A percentile compares a stretch with the other conserved stretches of the same genome.
phyloP scores from a whole-genome alignment of 1,140 invertebrate genomes.

The Phortica variegata region DNA sequence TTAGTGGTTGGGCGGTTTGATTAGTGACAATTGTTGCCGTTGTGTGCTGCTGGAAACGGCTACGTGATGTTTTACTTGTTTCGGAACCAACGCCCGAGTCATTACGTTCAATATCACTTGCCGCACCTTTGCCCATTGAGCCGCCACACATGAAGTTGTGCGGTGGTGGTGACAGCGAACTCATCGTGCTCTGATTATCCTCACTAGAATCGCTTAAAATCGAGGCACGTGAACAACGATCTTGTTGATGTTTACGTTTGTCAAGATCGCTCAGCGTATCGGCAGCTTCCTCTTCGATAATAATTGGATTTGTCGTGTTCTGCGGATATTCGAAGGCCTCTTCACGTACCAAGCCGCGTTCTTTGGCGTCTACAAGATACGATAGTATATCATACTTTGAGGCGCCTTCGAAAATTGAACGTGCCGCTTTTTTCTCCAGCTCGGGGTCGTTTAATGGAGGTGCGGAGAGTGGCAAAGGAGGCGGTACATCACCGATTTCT shows the following conservation, averaged over 20 bases:
- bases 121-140: conserved; percentile 42
- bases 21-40: conserved; percentile 61
- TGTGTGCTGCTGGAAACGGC: conserved; percentile 63
- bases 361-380: conserved; percentile 82
- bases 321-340: conserved; percentile 65
- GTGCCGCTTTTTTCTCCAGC: conserved; percentile 63
- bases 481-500: conserved; percentile 79
- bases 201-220: conserved; percentile 69
- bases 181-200: conserved; percentile 65
- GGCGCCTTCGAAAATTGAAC: conserved; percentile 80
- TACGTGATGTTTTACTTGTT: conserved; percentile 82
- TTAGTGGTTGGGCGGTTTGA: conserved; percentile 64
- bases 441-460: conserved; percentile 69
- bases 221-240: conserved; percentile 62
- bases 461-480: conserved; percentile 72
- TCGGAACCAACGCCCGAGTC: conserved; percentile 93
- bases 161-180: conserved; percentile 55
- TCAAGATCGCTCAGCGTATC: conserved; percentile 59
- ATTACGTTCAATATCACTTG: conserved; percentile 78
- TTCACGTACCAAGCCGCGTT: conserved; percentile 68
- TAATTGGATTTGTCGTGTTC: conserved; percentile 60
- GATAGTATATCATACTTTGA: conserved; percentile 87
- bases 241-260: conserved; percentile 28
- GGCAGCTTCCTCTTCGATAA: conserved; percentile 61
- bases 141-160: conserved; percentile 39